These are phyloP conservation scores for Drosophila sproati DNA, from an alignment of 1,140 invertebrate genomes.

Conservation along the genomic window DNA sequence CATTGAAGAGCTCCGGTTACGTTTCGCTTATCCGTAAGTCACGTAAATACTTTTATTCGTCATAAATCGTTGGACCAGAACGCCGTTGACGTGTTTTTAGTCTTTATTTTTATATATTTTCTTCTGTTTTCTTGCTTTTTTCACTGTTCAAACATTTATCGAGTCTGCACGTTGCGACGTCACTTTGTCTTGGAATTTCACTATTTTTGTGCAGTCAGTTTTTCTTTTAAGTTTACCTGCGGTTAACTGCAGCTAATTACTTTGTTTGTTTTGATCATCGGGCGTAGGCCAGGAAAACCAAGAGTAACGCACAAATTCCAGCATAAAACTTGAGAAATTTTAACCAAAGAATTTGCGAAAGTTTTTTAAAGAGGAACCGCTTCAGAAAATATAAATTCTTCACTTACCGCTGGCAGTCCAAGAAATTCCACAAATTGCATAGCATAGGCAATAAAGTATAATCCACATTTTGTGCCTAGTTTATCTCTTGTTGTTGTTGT, in stretches of 20 bases:
- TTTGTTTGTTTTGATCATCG: constrained; percentile 73
- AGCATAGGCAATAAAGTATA: constrained; percentile 43
- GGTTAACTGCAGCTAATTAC: constrained; percentile 71
- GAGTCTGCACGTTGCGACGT: constrained; percentile 38
- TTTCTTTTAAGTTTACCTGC: constrained; percentile 41
- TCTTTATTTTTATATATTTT: constrained; percentile 17
- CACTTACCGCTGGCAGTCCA: constrained; percentile 57
- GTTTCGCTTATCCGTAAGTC: constrained; percentile 55
- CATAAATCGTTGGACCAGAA: constrained; percentile 82
- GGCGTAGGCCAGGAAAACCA: constrained; percentile 12
- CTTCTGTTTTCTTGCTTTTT: constrained; percentile 44
- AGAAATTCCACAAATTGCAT: constrained; percentile 38
- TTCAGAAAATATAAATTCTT: neutral
- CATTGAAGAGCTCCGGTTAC: constrained; percentile 32
- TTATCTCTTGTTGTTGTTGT: neutral
- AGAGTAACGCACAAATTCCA: constrained; percentile 20
- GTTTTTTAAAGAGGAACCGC: neutral
- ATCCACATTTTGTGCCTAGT: constrained; percentile 62
- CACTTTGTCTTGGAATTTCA: constrained; percentile 67
- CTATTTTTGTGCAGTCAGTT: constrained; percentile 60
- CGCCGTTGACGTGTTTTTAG: constrained; percentile 65
- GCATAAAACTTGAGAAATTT: constrained; percentile 2
- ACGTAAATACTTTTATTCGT: constrained; percentile 74
- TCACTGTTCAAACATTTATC: constrained; percentile 45
- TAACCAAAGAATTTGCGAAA: constrained; percentile 1